Evolutionary conservation across 2,797 vertebrate species (phyloP).

Genomic region (Linurgus olivaceus): DNA sequence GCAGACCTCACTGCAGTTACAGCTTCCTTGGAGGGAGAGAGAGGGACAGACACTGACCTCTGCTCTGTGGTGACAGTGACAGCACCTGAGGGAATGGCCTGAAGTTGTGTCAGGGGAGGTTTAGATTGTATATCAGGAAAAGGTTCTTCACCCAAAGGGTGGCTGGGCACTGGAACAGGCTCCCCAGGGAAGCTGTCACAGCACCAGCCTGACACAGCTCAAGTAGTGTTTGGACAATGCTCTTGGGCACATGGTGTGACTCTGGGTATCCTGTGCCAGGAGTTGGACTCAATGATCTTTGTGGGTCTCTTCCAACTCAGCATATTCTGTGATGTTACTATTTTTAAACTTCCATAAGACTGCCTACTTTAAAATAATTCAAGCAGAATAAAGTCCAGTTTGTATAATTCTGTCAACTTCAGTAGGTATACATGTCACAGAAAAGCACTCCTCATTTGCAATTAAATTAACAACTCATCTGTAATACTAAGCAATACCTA

Average conservation of each 20-base stretch:
- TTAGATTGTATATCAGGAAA: neutral
- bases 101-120: rapidly evolving
- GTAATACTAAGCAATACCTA: neutral
- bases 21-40: rapidly evolving
- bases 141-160: neutral
- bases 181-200: neutral
- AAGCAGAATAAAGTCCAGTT: neutral
- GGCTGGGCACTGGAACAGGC: neutral
- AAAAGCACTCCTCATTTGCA: neutral
- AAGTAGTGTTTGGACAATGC: rapidly evolving
- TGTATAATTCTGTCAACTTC: neutral
- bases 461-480: neutral
- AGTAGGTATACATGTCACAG: neutral
- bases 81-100: rapidly evolving
- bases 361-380: neutral
- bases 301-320: neutral
- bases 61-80: neutral
- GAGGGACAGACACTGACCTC: neutral
- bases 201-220: neutral
- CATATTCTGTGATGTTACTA: neutral
- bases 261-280: neutral
- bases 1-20: neutral
- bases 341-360: neutral
- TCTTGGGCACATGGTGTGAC: neutral
- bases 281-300: rapidly evolving